Base-by-base conservation (phyloP, 2,888 invertebrate genomes). In the Agrotis segetum region DNA sequence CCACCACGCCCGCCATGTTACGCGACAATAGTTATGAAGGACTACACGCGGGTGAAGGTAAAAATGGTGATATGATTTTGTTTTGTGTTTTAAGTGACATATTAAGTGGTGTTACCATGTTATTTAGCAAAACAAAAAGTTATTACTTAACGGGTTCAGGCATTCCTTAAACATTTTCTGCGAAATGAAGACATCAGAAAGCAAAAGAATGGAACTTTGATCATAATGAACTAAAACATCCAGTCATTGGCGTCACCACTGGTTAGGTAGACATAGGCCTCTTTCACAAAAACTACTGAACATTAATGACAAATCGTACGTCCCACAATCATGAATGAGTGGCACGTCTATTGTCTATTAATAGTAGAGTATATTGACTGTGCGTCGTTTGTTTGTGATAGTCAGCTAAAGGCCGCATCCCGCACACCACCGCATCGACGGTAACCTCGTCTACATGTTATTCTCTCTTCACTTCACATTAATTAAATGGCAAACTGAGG, bases 21-120 rank as follows among this genome's bases (percentile, higher is more conserved):
- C 55, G 56, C 49, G 9, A 59, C 63, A 49, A 66, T 56, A 14
- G 52, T 56, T 74, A n/a, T 58, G 64, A 50, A 74, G 60, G 49
- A 50, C 60, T 21, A 3, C 29, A 49, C 9, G 13, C 13, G 44
- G 17, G 16, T 44, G 40, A 40, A 49, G 40, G 70, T 24, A 11
- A 46, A 6, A 58, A 17, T 29, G 19, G 24, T 40, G 13, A 24
- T 55, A 71, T 56, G 49, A 29, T 56, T 49, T 49, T 40, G 21
- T 56, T 55, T 19, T 49, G 17, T n/a, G 7, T 53, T n/a, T 5
- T 24, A 4, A 44, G 17, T 44, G 11, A 21, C 7, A 34, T 17
- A 29, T 56, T 19, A 14, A 19, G 21, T 13, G 60, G 2, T 14
- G 11, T 21, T 47, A 17, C 29, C 34, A 34, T 7, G 40, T 40